A percentile compares a stretch with the other conserved stretches of the same genome.
phyloP scores from a whole-genome alignment of 2,888 invertebrate genomes.

The Caenorhabditis drosophilae region DNA sequence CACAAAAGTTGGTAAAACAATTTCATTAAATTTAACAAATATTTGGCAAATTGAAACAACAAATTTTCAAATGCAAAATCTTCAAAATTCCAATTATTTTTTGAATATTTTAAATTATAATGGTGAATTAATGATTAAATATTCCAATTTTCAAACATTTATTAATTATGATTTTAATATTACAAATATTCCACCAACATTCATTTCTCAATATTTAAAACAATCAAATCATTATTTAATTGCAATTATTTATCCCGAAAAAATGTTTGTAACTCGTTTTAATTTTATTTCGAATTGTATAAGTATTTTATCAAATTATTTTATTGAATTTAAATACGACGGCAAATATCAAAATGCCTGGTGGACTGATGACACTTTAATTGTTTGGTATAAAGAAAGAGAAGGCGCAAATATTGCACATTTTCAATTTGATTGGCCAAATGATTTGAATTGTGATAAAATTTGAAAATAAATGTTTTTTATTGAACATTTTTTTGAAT shows the following conservation, averaged over 20 bases:
- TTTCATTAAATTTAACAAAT: neutral
- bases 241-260: neutral
- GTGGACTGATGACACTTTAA: slow-evolving; percentile 18
- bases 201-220: neutral
- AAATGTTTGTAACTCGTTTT: slow-evolving; percentile 1
- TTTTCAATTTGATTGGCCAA: slow-evolving; percentile 22
- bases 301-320: slow-evolving; percentile 6
- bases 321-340: slow-evolving; percentile 17
- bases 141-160: neutral
- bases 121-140: too few species aligned
- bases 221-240: slow-evolving; percentile 2
- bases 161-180: neutral
- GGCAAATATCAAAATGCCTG: slow-evolving; percentile 16
- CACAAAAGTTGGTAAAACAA: neutral
- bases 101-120: neutral
- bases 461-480: neutral
- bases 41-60: neutral
- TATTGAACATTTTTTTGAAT: neutral
- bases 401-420: slow-evolving; percentile 20
- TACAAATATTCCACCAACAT: neutral
- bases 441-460: slow-evolving; percentile 1
- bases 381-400: slow-evolving; percentile 22
- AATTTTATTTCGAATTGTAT: slow-evolving; percentile 9
- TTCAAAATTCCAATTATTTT: neutral
- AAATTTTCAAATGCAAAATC: neutral